Evolutionary conservation across 2,797 vertebrate genomes (phyloP).

Genomic region (Argyrosomus regius): DNA sequence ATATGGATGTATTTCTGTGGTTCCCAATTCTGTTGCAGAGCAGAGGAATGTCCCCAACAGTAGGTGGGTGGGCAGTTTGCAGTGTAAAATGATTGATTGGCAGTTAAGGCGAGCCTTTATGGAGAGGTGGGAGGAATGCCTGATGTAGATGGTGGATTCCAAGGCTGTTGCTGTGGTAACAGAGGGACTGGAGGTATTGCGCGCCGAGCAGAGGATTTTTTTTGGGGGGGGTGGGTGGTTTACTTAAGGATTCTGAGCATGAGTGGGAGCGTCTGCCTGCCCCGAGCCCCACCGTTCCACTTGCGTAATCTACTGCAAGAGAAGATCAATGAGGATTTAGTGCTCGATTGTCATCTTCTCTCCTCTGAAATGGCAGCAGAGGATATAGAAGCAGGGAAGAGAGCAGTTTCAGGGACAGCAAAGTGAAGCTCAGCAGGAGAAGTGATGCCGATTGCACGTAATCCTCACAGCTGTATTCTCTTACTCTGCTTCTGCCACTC

Average conservation of each 20-base stretch:
- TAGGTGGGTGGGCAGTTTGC: slow-evolving; percentile 80
- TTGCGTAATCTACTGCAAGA: slow-evolving; percentile 83
- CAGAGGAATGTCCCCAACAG: slow-evolving; percentile 76
- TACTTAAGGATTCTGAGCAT: slow-evolving; percentile 86
- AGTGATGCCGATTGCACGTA: slow-evolving; percentile 52
- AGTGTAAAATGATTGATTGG: slow-evolving; percentile 85
- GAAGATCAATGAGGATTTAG: slow-evolving; percentile 84
- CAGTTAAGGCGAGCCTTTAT: slow-evolving; percentile 81
- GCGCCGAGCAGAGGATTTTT: slow-evolving; percentile 71
- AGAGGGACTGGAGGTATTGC: slow-evolving; percentile 80
- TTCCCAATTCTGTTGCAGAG: slow-evolving; percentile 48
- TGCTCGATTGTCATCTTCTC: slow-evolving; percentile 81
- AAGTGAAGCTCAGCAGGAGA: slow-evolving; percentile 64
- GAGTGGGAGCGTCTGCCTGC: slow-evolving; percentile 83
- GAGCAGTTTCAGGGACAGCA: slow-evolving; percentile 65
- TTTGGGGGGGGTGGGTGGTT: slow-evolving; percentile 75
- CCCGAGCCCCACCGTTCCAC: slow-evolving; percentile 74
- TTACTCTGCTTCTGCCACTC: slow-evolving; percentile 10
- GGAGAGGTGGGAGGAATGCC: slow-evolving; percentile 81
- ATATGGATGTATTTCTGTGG: slow-evolving; percentile 24
- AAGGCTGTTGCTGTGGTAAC: slow-evolving; percentile 91
- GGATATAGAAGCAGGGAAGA: slow-evolving; percentile 60
- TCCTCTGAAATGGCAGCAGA: slow-evolving; percentile 76
- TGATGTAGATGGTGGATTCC: slow-evolving; percentile 86
- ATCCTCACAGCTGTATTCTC: slow-evolving; percentile 48